Percentiles rank a stretch among this genome's conserved stretches.
Evolutionary conservation across 2,797 vertebrate species (phyloP).

Genomic region (Rhadinocentrus ornatus): DNA sequence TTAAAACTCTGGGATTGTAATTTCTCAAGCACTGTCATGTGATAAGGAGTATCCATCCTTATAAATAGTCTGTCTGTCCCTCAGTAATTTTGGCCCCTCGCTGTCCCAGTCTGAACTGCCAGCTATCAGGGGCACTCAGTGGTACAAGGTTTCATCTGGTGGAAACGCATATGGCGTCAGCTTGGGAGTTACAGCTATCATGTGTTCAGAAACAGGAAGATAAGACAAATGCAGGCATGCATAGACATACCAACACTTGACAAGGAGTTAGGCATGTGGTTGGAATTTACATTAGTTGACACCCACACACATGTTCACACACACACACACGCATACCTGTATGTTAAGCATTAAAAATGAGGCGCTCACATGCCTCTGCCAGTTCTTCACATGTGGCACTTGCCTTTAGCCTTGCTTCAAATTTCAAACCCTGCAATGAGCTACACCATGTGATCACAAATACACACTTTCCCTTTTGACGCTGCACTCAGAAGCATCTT

Average conservation of each 20-base stretch:
- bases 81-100: slow-evolving; percentile 54
- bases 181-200: slow-evolving; percentile 37
- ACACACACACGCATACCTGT: slow-evolving; percentile 8
- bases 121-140: slow-evolving; percentile 59
- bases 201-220: slow-evolving; percentile 47
- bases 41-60: slow-evolving; percentile 42
- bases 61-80: slow-evolving; percentile 66
- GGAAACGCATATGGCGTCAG: slow-evolving; percentile 49
- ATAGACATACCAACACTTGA: slow-evolving; percentile 41
- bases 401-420: neutral
- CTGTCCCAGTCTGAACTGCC: slow-evolving; percentile 63
- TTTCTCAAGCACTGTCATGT: slow-evolving; percentile 50
- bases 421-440: slow-evolving; percentile 21
- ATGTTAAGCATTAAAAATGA: slow-evolving; percentile 15
- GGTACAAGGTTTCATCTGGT: slow-evolving; percentile 56
- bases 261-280: slow-evolving; percentile 17
- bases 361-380: slow-evolving; percentile 1
- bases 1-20: slow-evolving; percentile 45
- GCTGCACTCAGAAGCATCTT: neutral
- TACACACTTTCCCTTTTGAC: slow-evolving; percentile 13
- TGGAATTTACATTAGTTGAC: slow-evolving; percentile 34
- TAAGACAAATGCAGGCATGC: slow-evolving; percentile 40
- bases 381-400: slow-evolving; percentile 15
- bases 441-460: slow-evolving; percentile 15
- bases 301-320: neutral